Evolutionary conservation across 1,140 invertebrate species (phyloP), one percentile per base, ranked within the genome.

Genomic region (Episyrphus balteatus): DNA sequence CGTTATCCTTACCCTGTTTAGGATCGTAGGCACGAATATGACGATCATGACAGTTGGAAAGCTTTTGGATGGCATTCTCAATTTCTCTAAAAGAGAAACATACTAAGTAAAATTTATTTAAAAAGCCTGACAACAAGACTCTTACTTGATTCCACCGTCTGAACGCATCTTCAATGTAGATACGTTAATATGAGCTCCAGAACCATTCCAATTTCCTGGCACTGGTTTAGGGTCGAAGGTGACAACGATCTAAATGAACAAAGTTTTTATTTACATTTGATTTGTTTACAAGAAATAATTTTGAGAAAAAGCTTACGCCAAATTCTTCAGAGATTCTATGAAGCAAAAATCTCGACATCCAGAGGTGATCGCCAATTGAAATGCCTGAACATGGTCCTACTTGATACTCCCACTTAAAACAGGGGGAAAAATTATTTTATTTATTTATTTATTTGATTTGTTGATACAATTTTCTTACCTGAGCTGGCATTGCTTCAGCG

Each of bases 1-100:
- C 83, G 61, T 92, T 92, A 69, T 92, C 86, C 55, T 83, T 83
- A 44, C 86, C 86, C 57, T 80, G 81, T 41, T 82, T 78, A 3
- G 91, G 92, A 69, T 96, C 92, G 62, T 95, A 95, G 1, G 84
- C 86, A 53, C 81, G 78, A 57, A 96, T 95, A 59, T 96, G 91
- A 39, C 83, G 76, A n/a, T 78, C 59, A 53, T 95, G 92, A 41
- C 82, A 75, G 54, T 84, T 82, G 52, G 80, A 81, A 33, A 95
- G 67, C 55, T 83, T 87, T 51, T 89, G 84, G 56, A 86, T 85
- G 1, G 83, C 83, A 50, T 77, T 76, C 57, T 86, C 81, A 47
- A 86, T 85, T n/a, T n/a, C n/a, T n/a, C n/a, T n/a, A n/a, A n/a
- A n/a, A n/a, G n/a, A n/a, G n/a, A n/a, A n/a, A n/a, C n/a, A n/a